Percentiles rank a stretch among this genome's conserved stretches.
These are phyloP conservation scores for Atrichornis clamosus DNA, from an alignment of 2,113 vertebrate species.

Conservation along the genomic window DNA sequence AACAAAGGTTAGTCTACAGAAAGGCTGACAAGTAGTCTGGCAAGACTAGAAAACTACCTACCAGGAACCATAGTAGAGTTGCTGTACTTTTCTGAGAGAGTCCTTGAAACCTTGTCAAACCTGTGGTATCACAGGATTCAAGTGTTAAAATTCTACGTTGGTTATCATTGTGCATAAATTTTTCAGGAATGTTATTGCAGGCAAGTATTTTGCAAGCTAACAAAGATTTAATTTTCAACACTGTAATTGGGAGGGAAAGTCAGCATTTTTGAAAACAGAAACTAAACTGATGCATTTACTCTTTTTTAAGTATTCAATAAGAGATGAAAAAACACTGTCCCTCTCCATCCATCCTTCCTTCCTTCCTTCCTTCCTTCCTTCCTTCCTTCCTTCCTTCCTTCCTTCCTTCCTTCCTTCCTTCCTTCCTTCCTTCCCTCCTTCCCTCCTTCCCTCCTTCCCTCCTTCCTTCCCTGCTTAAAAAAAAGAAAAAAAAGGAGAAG, in stretches of 20 bases:
- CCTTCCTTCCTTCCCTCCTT: too few relatives aligned
- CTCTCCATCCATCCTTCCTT: not conserved
- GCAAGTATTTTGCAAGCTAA: not conserved
- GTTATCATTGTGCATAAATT: not conserved
- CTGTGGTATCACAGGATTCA: not conserved
- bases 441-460: too few relatives aligned
- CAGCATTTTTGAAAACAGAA: not conserved
- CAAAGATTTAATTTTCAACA: not conserved
- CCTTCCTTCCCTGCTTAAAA: not conserved
- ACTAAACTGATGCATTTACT: not conserved
- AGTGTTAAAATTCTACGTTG: not conserved
- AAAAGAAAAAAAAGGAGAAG: not conserved
- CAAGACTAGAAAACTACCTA: not conserved
- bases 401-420: not conserved
- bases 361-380: not conserved
- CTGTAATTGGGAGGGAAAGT: not conserved
- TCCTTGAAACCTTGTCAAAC: not conserved
- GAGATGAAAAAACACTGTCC: fast-evolving
- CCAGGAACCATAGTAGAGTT: not conserved
- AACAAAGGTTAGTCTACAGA: not conserved
- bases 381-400: not conserved
- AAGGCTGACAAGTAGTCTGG: not conserved
- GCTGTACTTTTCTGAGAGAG: not conserved
- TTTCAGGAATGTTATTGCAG: not conserved
- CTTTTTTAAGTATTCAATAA: not conserved